Base-by-base conservation (phyloP, 37 sponge, comb jelly and placozoan genomes). In the Geodia barretti region DNA sequence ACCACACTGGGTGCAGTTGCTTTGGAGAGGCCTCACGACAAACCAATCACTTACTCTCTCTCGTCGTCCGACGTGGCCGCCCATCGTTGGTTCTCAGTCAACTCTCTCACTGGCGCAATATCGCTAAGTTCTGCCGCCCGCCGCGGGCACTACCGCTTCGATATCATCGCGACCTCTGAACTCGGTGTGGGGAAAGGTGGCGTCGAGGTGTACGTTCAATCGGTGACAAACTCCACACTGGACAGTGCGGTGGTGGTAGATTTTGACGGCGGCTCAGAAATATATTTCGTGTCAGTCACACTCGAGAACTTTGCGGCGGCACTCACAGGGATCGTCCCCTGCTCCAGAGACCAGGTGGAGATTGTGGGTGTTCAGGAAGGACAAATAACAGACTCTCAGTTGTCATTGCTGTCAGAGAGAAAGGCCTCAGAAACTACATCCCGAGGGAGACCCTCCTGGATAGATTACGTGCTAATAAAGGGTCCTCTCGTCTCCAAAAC, bases 181-280 rank as follows among this genome's bases (percentile, higher is more conserved):
- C 29, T 35, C 3, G 75, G 68, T 14, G 61, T 59, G 3, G 72
- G 80, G 36, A 62, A 32, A 32, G 81, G 72, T 1, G 4, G 23
- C 19, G 79, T 86, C 8, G 24, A 20, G 8, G 81, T 80, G 34
- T 74, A 75, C 33, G 62, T 79, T 1, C 34, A 41, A 58, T 34
- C 79, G 25, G 3, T 86, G 14, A 29, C 70, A 30, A 86, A 79
- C 59, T 21, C n/a, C 19, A 79, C 87, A 0, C 80, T 86, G 29
- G 70, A 67, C 1, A 78, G 74, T 74, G 39, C 75, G 0, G 62
- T 79, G 60, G 75, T 66, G 28, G 75, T 54, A 14, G 3, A 20
- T 1, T 74, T 83, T 24, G 43, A 39, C 1, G 65, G 74, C 40
- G 74, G 21, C 29, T 29, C 41, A 2, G 62, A 58, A 31, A 38